phyloP scores from a whole-genome alignment of 2,888 invertebrate species.

The Capitulum mitella region DNA sequence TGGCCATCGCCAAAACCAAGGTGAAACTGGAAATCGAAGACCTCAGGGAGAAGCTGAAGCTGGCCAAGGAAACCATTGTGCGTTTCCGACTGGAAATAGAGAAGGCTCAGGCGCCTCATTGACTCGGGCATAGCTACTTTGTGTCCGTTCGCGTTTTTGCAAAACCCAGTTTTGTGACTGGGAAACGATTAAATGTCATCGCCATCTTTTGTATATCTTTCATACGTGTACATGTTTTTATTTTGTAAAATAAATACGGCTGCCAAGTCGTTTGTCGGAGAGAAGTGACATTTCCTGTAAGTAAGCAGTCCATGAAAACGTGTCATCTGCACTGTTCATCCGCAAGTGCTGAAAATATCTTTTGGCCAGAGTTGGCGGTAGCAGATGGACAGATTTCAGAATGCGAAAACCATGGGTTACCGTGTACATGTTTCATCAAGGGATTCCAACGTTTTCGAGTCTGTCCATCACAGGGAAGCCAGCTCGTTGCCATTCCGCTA shows the following conservation, averaged over 20 bases:
- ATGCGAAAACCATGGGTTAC: no score
- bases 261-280: no score
- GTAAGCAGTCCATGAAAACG: no score
- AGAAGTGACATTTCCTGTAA: no score
- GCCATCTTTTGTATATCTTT: neutral
- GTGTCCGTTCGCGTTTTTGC: neutral
- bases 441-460: no score
- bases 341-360: no score
- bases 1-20: conserved; percentile 47
- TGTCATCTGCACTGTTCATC: no score
- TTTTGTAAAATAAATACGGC: neutral
- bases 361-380: no score
- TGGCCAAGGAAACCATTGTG: conserved; percentile 75
- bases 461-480: no score
- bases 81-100: conserved; percentile 42
- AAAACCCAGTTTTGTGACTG: neutral
- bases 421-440: no score
- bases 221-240: neutral
- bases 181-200: neutral
- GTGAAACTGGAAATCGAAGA: conserved; percentile 72
- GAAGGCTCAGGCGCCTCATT: conserved; percentile 28
- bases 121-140: neutral
- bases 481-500: no score
- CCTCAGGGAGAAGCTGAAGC: conserved; percentile 72
- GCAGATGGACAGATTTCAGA: no score